phyloP scores from a whole-genome alignment of 2,797 vertebrate genomes.

The Saxicola maurus region DNA sequence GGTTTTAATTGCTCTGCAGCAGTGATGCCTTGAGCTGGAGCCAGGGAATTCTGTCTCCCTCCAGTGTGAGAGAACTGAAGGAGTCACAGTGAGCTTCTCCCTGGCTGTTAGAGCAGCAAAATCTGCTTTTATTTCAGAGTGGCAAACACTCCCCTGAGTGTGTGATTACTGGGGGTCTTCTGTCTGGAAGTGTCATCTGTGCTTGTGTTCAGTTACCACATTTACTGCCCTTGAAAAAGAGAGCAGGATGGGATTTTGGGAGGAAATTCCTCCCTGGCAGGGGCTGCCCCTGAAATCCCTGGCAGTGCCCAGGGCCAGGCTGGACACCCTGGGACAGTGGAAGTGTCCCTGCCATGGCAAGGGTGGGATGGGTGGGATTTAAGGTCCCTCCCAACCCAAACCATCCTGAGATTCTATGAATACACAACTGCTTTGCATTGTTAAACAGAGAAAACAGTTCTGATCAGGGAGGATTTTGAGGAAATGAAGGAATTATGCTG shows the following conservation, averaged over 20 bases:
- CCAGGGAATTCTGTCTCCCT: not conserved
- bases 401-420: too few species aligned
- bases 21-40: not conserved
- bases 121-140: not conserved
- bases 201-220: not conserved
- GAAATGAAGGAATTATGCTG: not conserved
- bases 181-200: rapidly evolving
- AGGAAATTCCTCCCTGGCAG: rapidly evolving
- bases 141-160: not conserved
- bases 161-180: rapidly evolving
- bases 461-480: not conserved
- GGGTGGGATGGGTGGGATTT: rapidly evolving
- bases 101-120: not conserved
- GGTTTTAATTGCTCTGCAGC: not conserved
- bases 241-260: not conserved
- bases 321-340: not conserved
- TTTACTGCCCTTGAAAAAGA: rapidly evolving
- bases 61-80: not conserved
- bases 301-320: not conserved
- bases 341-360: not conserved
- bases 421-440: not conserved
- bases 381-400: rapidly evolving
- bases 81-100: not conserved
- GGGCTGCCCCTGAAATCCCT: not conserved
- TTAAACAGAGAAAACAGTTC: not conserved